Conservation (phyloP, 2,113 vertebrate species). For the Tricholaema leucomelas region DNA sequence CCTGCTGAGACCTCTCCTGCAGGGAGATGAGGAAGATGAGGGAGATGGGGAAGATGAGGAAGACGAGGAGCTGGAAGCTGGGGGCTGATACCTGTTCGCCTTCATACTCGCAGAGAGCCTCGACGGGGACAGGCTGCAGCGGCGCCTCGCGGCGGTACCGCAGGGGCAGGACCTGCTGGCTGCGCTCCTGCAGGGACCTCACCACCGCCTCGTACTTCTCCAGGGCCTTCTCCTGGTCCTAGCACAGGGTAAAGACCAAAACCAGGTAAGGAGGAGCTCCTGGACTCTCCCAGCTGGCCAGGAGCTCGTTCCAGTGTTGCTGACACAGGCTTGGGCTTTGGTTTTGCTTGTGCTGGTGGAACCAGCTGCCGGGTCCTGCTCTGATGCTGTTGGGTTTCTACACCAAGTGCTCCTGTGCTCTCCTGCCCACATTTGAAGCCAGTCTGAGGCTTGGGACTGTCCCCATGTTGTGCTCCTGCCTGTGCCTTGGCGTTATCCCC, state of each 20-base stretch:
- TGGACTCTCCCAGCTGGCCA: background rate
- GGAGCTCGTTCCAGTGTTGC: rapidly evolving
- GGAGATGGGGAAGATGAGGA: rapidly evolving
- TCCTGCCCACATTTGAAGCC: background rate
- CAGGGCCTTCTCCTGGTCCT: constrained; percentile 95
- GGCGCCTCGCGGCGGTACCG: constrained; percentile 81
- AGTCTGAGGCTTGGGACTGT: background rate
- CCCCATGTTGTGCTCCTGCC: rapidly evolving
- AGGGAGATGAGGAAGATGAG: background rate
- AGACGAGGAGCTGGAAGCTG: background rate
- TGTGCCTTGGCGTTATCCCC: background rate
- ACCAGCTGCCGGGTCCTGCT: background rate
- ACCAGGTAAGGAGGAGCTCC: rapidly evolving
- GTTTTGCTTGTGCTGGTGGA: background rate
- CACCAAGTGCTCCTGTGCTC: background rate
- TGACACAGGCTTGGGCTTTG: background rate
- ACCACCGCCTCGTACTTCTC: constrained; percentile 87
- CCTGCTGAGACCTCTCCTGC: too few relatives aligned
- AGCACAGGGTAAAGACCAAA: background rate
- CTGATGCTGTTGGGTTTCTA: background rate
- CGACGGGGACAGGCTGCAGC: constrained; percentile 83
- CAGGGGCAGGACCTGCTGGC: constrained; percentile 87
- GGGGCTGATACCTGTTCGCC: background rate
- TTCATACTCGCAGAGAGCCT: constrained; percentile 93
- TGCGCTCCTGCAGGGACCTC: constrained; percentile 83